Evolutionary conservation across 2,113 vertebrate species (phyloP).

Genomic region (Diadophis punctatus): DNA sequence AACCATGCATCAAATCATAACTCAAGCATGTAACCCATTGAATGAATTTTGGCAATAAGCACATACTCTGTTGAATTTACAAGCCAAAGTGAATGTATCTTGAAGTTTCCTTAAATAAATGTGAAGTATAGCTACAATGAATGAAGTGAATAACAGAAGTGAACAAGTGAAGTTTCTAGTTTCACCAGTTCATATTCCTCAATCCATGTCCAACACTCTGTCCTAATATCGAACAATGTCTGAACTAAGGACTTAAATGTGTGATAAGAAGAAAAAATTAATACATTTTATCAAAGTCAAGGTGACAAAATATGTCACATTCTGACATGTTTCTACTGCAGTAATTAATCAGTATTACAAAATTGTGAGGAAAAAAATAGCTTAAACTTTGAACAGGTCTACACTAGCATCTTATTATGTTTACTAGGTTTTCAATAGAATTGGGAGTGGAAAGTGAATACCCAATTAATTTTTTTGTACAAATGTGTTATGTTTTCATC

Average conservation of each 20-base stretch:
- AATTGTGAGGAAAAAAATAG: neutral
- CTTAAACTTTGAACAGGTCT: slow-evolving; percentile 5
- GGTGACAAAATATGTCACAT: neutral
- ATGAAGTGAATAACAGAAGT: neutral
- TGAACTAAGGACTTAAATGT: neutral
- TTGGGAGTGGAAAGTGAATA: slow-evolving; percentile 5
- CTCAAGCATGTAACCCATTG: neutral
- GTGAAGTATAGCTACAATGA: neutral
- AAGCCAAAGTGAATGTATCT: neutral
- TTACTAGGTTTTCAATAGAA: neutral
- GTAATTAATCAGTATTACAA: slow-evolving; percentile 16
- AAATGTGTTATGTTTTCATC: neutral
- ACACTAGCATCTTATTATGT: neutral
- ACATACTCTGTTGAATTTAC: neutral
- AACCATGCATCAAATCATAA: neutral
- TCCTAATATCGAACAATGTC: neutral
- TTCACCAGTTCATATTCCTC: neutral
- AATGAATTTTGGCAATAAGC: neutral
- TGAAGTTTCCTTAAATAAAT: neutral
- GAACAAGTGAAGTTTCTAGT: neutral
- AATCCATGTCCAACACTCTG: neutral
- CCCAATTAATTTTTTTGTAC: slow-evolving; percentile 4
- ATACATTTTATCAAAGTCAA: neutral
- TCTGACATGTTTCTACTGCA: neutral
- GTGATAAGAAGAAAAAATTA: neutral